Base-by-base conservation (phyloP, 2,797 vertebrate species). In the Myotis vivesi region DNA sequence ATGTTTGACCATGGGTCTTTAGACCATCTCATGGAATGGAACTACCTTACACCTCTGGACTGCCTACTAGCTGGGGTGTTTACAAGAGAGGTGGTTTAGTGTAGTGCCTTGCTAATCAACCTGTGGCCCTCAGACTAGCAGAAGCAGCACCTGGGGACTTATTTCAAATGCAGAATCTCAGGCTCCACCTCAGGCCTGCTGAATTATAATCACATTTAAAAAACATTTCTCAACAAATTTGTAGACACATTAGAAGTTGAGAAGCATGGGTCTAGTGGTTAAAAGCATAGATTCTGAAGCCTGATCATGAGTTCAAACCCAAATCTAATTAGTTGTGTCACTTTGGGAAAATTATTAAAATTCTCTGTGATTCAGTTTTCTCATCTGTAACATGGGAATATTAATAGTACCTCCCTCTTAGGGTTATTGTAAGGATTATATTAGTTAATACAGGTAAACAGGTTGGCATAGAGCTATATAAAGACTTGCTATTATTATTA, bases 321-420 rank as follows among this genome's bases (percentile, higher is more conserved):
- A 90, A 71, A 92, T 53, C 20, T 92, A 79, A 36, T 89, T 71
- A 90, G 23, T 76, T 64, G 30, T 83, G 15, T 71, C 8, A 72
- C 23, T 81, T 81, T 76, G 91, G 38, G 6, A 5, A 92, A 94
- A 76, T 82, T 55, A 81, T 80, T 55, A 79, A 82, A 91, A 88
- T 13, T 79, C 25, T 66, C n/a, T 82, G 51, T 75, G 23, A 64
- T 17, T 94, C 19, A 33, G 6, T 49, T 93, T 95, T 83, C 73
- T 82, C 19, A 51, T 55, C 25, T 49, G 4, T 75, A 92, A 57
- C 25, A 73, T 87, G 64, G 20, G 8, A 20, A 36, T 87, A 86
- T 91, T 87, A 93, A 41, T 68, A 62, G 87, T 55, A 79, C 13
- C 9, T 44, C 11, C 20, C 22, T 28, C 8, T 30, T 2, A 68